Conservation (phyloP, 2,797 vertebrate genomes). For the Capromys pilorides region DNA sequence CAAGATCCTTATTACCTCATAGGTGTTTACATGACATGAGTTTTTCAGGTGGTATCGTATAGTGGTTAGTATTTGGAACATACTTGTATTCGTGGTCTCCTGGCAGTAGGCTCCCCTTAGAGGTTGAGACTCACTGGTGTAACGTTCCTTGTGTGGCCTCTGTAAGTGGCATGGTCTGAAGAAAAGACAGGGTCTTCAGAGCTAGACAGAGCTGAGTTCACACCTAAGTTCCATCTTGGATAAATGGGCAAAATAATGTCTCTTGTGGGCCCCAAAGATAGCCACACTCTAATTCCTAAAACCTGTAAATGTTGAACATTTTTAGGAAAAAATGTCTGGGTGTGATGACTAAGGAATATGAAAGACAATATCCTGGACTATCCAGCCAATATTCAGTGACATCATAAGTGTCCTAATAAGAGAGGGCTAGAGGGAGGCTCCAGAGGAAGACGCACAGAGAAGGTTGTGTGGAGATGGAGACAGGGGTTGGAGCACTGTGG, state of each 20-base stretch:
- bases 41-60: background rate
- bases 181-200: background rate
- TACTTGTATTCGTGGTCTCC: background rate
- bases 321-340: background rate
- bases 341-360: background rate
- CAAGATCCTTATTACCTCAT: background rate
- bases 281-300: background rate
- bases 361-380: background rate
- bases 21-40: background rate
- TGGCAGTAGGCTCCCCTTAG: background rate
- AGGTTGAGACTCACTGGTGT: background rate
- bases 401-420: background rate
- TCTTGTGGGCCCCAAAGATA: background rate
- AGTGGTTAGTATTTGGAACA: background rate
- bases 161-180: background rate
- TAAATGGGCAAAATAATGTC: background rate
- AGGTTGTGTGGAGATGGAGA: background rate
- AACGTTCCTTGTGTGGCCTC: constrained; percentile 15
- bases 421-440: background rate
- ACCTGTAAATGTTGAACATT: background rate
- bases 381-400: background rate
- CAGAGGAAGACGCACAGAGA: background rate
- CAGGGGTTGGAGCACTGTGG: background rate
- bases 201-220: background rate
- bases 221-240: background rate